Evolutionary conservation across 2,113 vertebrate genomes (phyloP).

Genomic region (Typhlomys cinereus): DNA sequence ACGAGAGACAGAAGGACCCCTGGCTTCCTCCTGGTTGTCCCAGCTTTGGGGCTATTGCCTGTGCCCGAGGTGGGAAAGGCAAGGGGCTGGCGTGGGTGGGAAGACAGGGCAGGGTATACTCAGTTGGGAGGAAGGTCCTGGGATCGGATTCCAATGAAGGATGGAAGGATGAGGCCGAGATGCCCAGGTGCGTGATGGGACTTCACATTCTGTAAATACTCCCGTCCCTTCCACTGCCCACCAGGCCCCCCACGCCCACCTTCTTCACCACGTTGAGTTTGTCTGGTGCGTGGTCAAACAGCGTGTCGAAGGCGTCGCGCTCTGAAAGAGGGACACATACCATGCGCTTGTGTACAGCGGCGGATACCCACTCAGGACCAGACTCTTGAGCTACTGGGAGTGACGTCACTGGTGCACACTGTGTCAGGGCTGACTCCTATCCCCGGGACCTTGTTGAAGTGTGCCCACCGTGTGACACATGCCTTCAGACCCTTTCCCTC

Average conservation of each 20-base stretch:
- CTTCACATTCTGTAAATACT: background rate
- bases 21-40: background rate
- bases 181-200: background rate
- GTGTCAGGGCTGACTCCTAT: background rate
- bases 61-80: background rate
- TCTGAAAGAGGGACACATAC: slow-evolving; percentile 85
- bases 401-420: background rate
- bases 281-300: slow-evolving; percentile 98
- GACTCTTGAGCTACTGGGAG: background rate
- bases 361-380: rapidly evolving
- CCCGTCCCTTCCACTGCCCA: background rate
- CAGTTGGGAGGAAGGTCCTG: background rate
- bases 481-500: background rate
- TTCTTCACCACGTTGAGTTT: slow-evolving; percentile 99
- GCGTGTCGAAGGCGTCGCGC: slow-evolving; percentile 97
- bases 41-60: background rate
- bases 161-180: background rate
- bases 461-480: background rate
- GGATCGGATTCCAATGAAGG: background rate
- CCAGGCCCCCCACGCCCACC: slow-evolving; percentile 83
- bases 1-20: background rate
- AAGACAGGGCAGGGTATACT: background rate
- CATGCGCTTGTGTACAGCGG: too few species aligned
- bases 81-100: background rate
- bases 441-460: background rate